Conservation (phyloP, 1,140 invertebrate species). For the Tribolium castaneum region DNA sequence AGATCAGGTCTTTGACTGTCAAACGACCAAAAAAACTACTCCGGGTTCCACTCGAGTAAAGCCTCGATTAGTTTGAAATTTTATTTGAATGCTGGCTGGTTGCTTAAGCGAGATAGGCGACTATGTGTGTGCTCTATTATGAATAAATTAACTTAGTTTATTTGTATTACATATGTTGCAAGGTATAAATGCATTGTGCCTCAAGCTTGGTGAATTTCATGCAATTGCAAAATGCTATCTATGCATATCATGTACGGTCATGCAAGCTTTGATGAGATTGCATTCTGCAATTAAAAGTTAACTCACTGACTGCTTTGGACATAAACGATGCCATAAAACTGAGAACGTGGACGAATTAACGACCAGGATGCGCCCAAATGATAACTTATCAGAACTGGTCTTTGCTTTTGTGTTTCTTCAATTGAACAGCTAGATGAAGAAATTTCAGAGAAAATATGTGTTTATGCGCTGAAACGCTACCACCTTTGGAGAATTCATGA, state of each 20-base stretch:
- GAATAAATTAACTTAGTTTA: constrained; percentile 29
- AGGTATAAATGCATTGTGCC: constrained; percentile 31
- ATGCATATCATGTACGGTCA: constrained; percentile 33
- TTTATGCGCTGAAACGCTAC: background rate
- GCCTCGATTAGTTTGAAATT: constrained; percentile 29
- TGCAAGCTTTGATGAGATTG: constrained; percentile 33
- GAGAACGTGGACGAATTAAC: background rate
- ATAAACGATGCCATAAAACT: constrained; percentile 1
- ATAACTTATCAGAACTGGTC: background rate
- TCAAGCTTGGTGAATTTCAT: constrained; percentile 18
- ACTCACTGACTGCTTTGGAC: constrained; percentile 5
- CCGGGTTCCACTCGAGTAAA: constrained; percentile 13
- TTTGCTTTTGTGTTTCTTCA: background rate
- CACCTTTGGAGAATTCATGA: background rate
- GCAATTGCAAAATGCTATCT: constrained; percentile 34
- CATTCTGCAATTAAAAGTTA: constrained; percentile 27
- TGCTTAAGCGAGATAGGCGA: constrained; percentile 23
- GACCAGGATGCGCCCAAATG: background rate
- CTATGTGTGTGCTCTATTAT: constrained; percentile 18
- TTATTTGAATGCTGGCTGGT: constrained; percentile 14
- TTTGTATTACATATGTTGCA: constrained; percentile 31
- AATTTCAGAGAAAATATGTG: background rate
- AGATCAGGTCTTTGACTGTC: constrained; percentile 34
- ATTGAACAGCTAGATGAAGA: background rate
- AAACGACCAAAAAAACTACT: constrained; percentile 15